These are phyloP conservation scores for Amorpha juglandis DNA, from an alignment of 2,888 invertebrate species.

Conservation along the genomic window DNA sequence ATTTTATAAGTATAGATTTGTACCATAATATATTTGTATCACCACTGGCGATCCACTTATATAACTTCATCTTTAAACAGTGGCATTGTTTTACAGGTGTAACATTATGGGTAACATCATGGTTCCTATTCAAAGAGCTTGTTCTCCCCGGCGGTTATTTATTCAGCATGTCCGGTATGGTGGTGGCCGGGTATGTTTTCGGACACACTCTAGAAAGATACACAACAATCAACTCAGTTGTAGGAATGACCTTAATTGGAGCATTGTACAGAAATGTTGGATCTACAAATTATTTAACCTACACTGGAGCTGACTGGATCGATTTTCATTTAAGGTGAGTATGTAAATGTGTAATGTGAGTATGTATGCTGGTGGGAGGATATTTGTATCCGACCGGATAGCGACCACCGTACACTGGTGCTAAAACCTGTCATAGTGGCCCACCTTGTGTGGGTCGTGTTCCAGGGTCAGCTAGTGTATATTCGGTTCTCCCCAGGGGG, in stretches of 20 bases:
- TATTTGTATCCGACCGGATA: too few species aligned
- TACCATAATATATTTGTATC: too few species aligned
- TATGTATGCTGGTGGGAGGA: too few species aligned
- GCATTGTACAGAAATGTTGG: conserved; percentile 69
- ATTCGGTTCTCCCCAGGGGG: too few species aligned
- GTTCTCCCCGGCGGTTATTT: conserved; percentile 63
- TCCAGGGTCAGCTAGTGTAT: too few species aligned
- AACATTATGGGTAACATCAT: conserved; percentile 68
- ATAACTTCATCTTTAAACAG: neutral
- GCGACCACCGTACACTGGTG: too few species aligned
- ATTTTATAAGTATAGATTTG: too few species aligned
- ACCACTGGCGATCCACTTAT: too few species aligned
- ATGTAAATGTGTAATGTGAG: neutral
- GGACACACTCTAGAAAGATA: conserved; percentile 74
- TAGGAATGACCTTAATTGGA: conserved; percentile 76
- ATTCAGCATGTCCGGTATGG: conserved; percentile 67
- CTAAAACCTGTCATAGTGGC: too few species aligned
- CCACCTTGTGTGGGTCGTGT: too few species aligned
- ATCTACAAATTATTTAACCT: conserved; percentile 61
- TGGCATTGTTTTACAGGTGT: conserved; percentile 57
- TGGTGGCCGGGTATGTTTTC: conserved; percentile 64
- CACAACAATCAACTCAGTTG: conserved; percentile 69
- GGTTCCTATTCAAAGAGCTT: conserved; percentile 65
- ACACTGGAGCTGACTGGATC: conserved; percentile 62
- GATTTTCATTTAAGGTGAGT: conserved; percentile 77